These are phyloP conservation scores for Oedothorax gibbosus DNA, from an alignment of 1,140 invertebrate genomes.

Conservation along the genomic window DNA sequence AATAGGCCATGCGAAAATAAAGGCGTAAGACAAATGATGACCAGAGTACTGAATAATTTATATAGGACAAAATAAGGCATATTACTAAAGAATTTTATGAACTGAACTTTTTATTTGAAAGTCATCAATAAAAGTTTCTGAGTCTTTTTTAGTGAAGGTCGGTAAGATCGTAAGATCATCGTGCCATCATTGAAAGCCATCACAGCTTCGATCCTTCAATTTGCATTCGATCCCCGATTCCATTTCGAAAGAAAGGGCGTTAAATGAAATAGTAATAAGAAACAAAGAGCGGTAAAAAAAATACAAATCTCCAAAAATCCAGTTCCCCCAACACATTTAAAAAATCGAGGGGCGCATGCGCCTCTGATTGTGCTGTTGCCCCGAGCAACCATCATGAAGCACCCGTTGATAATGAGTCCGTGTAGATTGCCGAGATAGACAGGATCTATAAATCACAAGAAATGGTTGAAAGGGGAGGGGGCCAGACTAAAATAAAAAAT, in stretches of 20 bases:
- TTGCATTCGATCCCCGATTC: constrained; percentile 30
- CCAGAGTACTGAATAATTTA: too few relatives aligned
- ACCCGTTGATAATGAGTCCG: constrained; percentile 59
- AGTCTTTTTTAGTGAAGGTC: too few relatives aligned
- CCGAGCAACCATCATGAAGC: constrained; percentile 58
- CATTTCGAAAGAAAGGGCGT: constrained; percentile 38
- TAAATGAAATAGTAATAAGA: constrained; percentile 60
- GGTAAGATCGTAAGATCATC: too few relatives aligned
- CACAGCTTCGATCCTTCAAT: not conserved
- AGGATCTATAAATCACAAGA: constrained; percentile 59
- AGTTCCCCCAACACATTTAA: constrained; percentile 17
- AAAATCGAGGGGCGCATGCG: constrained; percentile 47
- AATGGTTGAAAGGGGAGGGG: constrained; percentile 38
- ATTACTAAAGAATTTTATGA: too few relatives aligned
- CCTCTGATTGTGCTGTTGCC: constrained; percentile 39
- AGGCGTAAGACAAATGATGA: too few relatives aligned
- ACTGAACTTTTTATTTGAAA: too few relatives aligned
- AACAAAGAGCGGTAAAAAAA: constrained; percentile 43
- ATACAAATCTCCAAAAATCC: constrained; percentile 26
- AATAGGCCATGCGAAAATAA: too few relatives aligned
- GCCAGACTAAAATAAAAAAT: not conserved
- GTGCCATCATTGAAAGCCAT: too few relatives aligned
- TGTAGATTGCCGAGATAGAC: constrained; percentile 61
- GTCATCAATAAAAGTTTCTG: too few relatives aligned
- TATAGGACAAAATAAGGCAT: too few relatives aligned